Base-by-base conservation (phyloP, 2,113 vertebrate species). In the Probosciger aterrimus region DNA sequence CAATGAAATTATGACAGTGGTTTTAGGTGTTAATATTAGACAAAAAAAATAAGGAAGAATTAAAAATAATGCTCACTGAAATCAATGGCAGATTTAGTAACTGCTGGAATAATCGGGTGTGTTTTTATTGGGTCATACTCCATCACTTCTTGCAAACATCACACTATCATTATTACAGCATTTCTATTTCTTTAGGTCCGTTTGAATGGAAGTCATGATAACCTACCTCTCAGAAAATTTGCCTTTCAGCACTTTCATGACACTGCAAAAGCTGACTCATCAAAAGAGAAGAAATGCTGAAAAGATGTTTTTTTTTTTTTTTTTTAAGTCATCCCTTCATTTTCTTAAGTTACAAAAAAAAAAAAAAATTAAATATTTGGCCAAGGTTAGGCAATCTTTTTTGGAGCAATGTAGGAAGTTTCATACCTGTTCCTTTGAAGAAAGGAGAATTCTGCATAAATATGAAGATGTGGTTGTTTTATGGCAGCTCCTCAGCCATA, bases 361-460 rank as follows among this genome's bases (percentile, higher is more conserved):
- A 92, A 90, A 84, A 76, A 91, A 92, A 90, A 83, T n/a, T n/a
- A n/a, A 76, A 33, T 20, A 39, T 30, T 82, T 53, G 78, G 82
- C 60, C 31, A 15, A 18, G 55, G 47, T 68, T n/a, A 90, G 82
- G 60, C 77, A 80, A 35, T 64, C 28, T 81, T 69, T 91, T 88
- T 93, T 81, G 73, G 69, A 92, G 64, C 93, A 96, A 93, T 60
- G 88, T 88, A 95, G 88, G 82, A 95, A 95, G 39, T 94, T 93
- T 94, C 95, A 86, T 96, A 95, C 93, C 93, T 95, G 92, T 86
- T 97, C 82, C 69, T 94, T 90, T 97, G 96, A 82, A 97, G 95
- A 86, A 96, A 92, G 90, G 82, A 93, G 92, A 96, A 94, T 93
- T 94, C 95, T 95, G 96, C 96, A 95, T 95, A 94, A 93, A 90